These are phyloP conservation scores for Conopomorpha cramerella DNA, from an alignment of 1,140 invertebrate species.

Conservation along the genomic window DNA sequence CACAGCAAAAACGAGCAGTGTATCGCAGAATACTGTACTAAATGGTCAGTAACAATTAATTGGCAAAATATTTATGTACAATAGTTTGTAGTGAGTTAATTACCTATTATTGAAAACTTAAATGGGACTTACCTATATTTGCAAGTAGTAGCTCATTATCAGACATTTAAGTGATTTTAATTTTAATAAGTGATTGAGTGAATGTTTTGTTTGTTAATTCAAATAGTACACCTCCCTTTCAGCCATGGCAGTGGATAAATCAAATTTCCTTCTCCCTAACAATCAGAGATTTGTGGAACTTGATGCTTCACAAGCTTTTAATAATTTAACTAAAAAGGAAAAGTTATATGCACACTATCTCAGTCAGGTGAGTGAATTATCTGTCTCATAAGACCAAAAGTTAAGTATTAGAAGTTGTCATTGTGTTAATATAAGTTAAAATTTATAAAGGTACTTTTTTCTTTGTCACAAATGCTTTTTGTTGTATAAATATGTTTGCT, in stretches of 20 bases:
- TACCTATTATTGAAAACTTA: too few relatives aligned
- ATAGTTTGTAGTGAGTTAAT: too few relatives aligned
- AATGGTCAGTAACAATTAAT: constrained; percentile 47
- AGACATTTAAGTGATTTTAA: background rate
- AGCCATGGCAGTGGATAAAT: constrained; percentile 45
- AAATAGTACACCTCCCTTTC: too few relatives aligned
- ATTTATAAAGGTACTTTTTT: too few relatives aligned
- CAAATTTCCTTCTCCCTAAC: constrained; percentile 77
- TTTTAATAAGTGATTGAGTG: too few relatives aligned
- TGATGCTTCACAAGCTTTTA: constrained; percentile 83
- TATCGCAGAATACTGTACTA: too few relatives aligned
- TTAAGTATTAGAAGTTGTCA: background rate
- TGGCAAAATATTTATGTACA: too few relatives aligned
- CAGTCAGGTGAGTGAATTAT: constrained; percentile 59
- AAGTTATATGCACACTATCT: constrained; percentile 91
- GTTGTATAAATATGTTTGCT: too few relatives aligned
- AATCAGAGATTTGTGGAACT: constrained; percentile 82
- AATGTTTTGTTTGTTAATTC: too few relatives aligned
- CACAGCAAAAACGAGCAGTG: too few relatives aligned
- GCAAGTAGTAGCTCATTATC: constrained; percentile 3
- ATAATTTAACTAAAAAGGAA: constrained; percentile 77
- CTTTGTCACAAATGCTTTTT: too few relatives aligned
- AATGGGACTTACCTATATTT: constrained; percentile 4
- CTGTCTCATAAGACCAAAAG: background rate
- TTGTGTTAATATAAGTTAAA: background rate